Evolutionary conservation across 2,113 vertebrate genomes (phyloP).

Genomic region (Sceloporus undulatus): DNA sequence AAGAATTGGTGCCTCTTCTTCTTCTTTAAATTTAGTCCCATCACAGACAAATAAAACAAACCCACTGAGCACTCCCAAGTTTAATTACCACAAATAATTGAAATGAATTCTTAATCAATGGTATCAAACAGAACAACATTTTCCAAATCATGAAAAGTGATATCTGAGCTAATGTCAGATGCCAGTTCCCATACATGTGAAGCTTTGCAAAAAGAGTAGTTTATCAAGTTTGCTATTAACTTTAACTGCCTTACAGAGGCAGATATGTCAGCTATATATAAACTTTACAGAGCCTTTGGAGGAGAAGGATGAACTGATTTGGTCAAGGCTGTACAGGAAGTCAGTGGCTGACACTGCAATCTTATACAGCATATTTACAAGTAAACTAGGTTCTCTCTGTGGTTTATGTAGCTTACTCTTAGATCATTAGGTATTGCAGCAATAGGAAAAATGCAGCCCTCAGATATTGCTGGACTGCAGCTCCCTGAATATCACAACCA

Average conservation of each 20-base stretch:
- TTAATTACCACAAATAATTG: conserved; percentile 44
- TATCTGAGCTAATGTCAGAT: not conserved
- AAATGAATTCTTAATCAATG: conserved; percentile 19
- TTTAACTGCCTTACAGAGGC: not conserved
- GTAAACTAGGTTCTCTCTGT: not conserved
- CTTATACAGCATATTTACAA: not conserved
- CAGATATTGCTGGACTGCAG: too few relatives aligned
- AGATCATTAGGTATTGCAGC: not conserved
- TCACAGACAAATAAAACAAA: too few relatives aligned
- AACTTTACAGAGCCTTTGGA: not conserved
- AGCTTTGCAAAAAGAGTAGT: not conserved
- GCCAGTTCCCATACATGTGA: not conserved
- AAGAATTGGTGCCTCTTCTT: too few relatives aligned
- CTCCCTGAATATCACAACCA: too few relatives aligned
- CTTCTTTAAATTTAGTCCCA: too few relatives aligned
- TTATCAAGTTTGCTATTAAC: not conserved
- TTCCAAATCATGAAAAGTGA: conserved; percentile 2
- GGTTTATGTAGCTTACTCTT: not conserved
- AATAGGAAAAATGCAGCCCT: too few relatives aligned
- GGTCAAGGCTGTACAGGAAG: not conserved
- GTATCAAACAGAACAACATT: not conserved
- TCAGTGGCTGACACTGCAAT: not conserved
- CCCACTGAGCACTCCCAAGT: too few relatives aligned
- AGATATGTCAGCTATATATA: not conserved
- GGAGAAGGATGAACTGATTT: not conserved